Base-by-base conservation (phyloP, 2,888 invertebrate genomes). In the Epistrophe grossulariae region DNA sequence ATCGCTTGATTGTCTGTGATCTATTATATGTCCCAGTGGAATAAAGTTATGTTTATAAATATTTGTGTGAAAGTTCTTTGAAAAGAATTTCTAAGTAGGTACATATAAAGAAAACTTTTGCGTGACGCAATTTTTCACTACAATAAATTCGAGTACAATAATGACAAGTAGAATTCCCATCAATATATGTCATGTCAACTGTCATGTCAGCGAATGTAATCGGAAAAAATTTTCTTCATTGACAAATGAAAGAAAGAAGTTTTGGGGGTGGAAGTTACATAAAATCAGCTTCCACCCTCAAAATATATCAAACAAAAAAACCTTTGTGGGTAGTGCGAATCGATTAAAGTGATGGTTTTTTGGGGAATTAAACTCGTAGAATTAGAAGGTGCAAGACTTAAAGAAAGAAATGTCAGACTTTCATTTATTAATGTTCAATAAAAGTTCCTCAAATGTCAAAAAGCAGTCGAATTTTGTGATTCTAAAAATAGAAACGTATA, bases 141-240 rank as follows among this genome's bases (percentile, higher is more conserved):
- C 48, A 59, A 40, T 28, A 52, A 79, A 50, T 57, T 48, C 24
- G 66, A 60, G 40, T 64, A 19, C 35, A 62, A 50, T 24, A 64
- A 28, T 72, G 57, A 57, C 43, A 55, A 70, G 71, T 24, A 72
- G 52, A 76, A 72, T 72, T 2, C 79, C 70, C 83, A 88, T 88
- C 88, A 88, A 88, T 88, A 88, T 76, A 84, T 79, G 88, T 84
- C 88, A 80, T 80, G 88, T 88, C 83, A 84, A 80, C 84, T 88
- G 83, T 88, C 88, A 74, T 84, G 84, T 79, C 68, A 79, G 3
- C 24, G 2, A 17, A 72, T 68, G 79, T 72, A 83, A 83, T 79
- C 82, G 76, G 55, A 66, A 73, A 74, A 87, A 76, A 57, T 59
- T 50, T 35, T 66, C 52, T 59, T 24, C 15, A 1, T 35, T 64